Base-by-base conservation (phyloP, 2,888 invertebrate genomes). In the Charanyca ferruginea region DNA sequence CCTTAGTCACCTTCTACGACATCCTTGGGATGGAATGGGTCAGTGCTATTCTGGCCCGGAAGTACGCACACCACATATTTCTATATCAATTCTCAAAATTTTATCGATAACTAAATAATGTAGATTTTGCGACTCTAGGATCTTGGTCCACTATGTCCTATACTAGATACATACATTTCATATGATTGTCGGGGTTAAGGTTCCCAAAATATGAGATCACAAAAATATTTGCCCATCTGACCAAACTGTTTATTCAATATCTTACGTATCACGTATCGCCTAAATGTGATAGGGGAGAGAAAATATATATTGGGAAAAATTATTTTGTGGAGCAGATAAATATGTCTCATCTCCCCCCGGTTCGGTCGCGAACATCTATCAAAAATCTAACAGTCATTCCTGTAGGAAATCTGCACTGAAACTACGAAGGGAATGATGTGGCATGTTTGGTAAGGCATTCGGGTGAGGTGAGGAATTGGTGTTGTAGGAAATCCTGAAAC, bases 271-370 rank as follows among this genome's bases (percentile, higher is more conserved):
- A 78, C 79, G 81, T 81, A 63, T 69, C 60, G 44, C 42, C 51
- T 44, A 73, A 74, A 74, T 44, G 60, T 53, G 73, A 51, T 64
- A 66, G 63, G 69, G 67, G 51, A 63, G 64, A 44, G 82, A 80
- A 86, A 84, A 87, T 86, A 89, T 88, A 85, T 89, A 87, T 87
- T 82, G 87, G 77, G 81, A 84, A 83, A 89, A 88, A 90, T 89
- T 87, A 87, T 90, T 89, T 87, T 86, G 85, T 87, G 83, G 81
- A 85, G 83, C 85, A 87, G 87, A 89, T 90, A 90, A 90, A 90
- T 89, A 90, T 88, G 87, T 89, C 88, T 82, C 83, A 79, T 72
- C 80, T 76, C 52, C 57, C 53, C 67, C 54, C 61, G 55, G 44
- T 38, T 77, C 72, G 65, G 66, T 76, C 66, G 72, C 78, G 78